These are phyloP conservation scores for Phalacrocorax aristotelis DNA, from an alignment of 2,113 vertebrate species.

Conservation along the genomic window DNA sequence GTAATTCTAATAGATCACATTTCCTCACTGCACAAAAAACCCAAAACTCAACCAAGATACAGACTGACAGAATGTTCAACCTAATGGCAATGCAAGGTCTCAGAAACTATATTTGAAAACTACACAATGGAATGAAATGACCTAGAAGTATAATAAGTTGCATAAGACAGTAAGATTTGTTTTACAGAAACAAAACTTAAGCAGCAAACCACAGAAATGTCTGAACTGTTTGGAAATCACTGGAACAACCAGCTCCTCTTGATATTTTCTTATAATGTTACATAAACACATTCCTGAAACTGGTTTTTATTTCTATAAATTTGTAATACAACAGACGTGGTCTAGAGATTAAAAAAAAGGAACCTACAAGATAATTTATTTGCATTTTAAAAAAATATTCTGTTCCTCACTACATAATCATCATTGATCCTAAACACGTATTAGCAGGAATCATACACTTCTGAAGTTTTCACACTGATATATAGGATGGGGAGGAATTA, in stretches of 20 bases:
- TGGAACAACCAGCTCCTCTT: not conserved
- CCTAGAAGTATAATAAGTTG: slow-evolving; percentile 21
- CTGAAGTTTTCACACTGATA: not conserved
- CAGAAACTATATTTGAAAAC: not conserved
- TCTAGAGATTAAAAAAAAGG: not conserved
- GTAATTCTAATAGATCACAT: not conserved
- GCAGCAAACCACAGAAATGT: slow-evolving; percentile 65
- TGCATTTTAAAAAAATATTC: not conserved
- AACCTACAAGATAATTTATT: not conserved
- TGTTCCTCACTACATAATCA: not conserved
- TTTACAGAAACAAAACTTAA: slow-evolving; percentile 25
- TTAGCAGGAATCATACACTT: not conserved
- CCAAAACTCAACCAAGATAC: not conserved
- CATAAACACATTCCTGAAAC: slow-evolving; percentile 27
- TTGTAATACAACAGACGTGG: not conserved
- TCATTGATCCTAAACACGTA: not conserved
- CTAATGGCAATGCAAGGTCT: not conserved
- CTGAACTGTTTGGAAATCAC: slow-evolving; percentile 46
- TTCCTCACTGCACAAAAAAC: not conserved
- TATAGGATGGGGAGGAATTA: not conserved
- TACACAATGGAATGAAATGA: not conserved
- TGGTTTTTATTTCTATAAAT: not conserved
- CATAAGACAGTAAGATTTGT: slow-evolving; percentile 40
- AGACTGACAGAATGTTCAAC: not conserved
- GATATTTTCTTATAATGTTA: slow-evolving; percentile 15